Conservation (phyloP, 2,888 invertebrate species). For the Meta bourneti region DNA sequence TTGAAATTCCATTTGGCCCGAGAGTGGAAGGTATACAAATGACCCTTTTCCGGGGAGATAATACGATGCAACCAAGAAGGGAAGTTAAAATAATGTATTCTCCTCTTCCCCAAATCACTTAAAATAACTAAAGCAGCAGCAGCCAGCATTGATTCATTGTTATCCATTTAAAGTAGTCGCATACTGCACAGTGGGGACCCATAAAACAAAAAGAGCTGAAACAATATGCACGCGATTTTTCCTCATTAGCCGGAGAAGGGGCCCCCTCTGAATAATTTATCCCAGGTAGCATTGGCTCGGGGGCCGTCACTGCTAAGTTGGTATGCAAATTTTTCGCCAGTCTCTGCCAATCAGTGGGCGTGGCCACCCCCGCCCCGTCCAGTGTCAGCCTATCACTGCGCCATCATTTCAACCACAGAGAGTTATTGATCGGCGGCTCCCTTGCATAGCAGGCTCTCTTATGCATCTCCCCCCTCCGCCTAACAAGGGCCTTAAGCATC, state of each 20-base stretch:
- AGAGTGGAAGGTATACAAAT: slow-evolving; percentile 73
- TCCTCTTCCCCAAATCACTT: slow-evolving; percentile 64
- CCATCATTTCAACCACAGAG: slow-evolving; percentile 76
- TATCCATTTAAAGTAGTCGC: slow-evolving; percentile 73
- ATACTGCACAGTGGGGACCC: slow-evolving; percentile 66
- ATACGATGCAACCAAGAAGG: slow-evolving; percentile 59
- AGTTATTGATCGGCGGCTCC: slow-evolving; percentile 71
- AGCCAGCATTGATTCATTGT: slow-evolving; percentile 74
- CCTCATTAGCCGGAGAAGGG: slow-evolving; percentile 56
- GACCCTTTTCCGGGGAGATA: slow-evolving; percentile 67
- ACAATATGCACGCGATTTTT: slow-evolving; percentile 75
- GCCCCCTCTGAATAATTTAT: slow-evolving; percentile 72
- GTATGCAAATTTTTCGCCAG: slow-evolving; percentile 74
- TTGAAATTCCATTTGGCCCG: slow-evolving; percentile 75
- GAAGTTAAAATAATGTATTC: slow-evolving; percentile 58
- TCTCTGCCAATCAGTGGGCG: slow-evolving; percentile 74
- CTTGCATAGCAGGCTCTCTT: slow-evolving; percentile 76
- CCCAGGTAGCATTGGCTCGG: slow-evolving; percentile 70
- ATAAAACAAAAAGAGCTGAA: slow-evolving; percentile 71
- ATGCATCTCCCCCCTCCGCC: slow-evolving; percentile 70
- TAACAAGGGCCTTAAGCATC: slow-evolving; percentile 2
- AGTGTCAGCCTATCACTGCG: slow-evolving; percentile 75
- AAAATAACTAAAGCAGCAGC: slow-evolving; percentile 46
- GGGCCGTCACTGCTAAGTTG: slow-evolving; percentile 75
- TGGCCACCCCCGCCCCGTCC: slow-evolving; percentile 66